Base-by-base conservation (phyloP, 2,113 vertebrate genomes). In the Podiceps cristatus region DNA sequence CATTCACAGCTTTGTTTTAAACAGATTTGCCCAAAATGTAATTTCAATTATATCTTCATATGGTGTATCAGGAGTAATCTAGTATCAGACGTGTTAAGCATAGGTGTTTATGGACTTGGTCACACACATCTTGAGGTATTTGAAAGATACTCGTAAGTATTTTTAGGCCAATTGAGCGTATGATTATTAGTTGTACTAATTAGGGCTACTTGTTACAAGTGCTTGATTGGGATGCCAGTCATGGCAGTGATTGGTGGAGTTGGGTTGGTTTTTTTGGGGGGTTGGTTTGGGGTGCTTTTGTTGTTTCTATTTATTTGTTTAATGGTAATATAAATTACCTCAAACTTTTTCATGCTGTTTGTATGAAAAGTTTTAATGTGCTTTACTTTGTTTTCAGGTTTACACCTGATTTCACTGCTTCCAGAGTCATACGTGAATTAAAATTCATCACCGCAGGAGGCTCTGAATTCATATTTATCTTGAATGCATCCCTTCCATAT, bases 391-490 rank as follows among this genome's bases (percentile, higher is more conserved):
- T n/a, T 96, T 55, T 82, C 96, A 99, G 99, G 99, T 99, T 99
- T 98, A 99, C 99, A 97, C 99, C 99, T 52, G 99, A 99, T 98
- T 99, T 99, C 98, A 99, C 99, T 40, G 99, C 99, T 55, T 99
- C 99, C 94, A 98, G 99, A 98, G 98, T 99, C 90, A 99, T 99
- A 97, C 99, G 99, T 91, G 99, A 99, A 96, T 98, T 99, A 96
- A 99, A 99, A 93, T 96, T 99, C 95, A 96, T 99, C 96, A 99
- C 99, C 6, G 96, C 97, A 2, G 99, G 99, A 68, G 99, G 99
- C 93, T 99, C 99, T 25, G 99, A 99, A 98, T 99, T 99, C 83
- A 94, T 98, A 29, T 99, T 99, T 93, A 91, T 99, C 66, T 97
- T 99, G 96, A 99, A 99, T 68, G 99, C 99, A 91, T 99, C 99